Conservation (phyloP, 2,113 vertebrate species). For the Strix aluco region DNA sequence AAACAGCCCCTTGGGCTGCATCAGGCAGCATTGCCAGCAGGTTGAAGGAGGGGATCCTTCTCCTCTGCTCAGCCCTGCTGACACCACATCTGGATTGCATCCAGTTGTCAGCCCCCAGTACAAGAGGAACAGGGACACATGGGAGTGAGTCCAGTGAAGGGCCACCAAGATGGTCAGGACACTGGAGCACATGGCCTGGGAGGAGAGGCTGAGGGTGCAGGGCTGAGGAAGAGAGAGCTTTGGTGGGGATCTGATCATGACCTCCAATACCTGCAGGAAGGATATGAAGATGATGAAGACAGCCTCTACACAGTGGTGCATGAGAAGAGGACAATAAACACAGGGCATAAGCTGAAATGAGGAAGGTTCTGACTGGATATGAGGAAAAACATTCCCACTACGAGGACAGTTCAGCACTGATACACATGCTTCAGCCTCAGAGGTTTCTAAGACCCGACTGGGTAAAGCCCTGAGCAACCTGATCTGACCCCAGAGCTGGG, state of each 20-base stretch:
- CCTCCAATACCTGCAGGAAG: not conserved
- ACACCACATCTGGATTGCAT: not conserved
- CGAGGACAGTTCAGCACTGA: not conserved
- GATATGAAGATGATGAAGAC: not conserved
- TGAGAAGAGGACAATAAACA: not conserved
- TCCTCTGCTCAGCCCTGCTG: not conserved
- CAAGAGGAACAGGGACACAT: not conserved
- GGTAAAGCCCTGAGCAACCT: not conserved
- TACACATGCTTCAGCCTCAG: not conserved
- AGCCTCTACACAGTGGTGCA: not conserved
- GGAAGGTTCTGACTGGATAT: not conserved
- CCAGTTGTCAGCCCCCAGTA: not conserved
- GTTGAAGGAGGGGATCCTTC: rapidly evolving
- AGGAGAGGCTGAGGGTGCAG: not conserved
- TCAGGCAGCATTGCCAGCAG: not conserved
- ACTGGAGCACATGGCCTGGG: not conserved
- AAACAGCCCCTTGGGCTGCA: not conserved
- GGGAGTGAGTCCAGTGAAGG: not conserved
- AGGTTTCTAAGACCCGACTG: not conserved
- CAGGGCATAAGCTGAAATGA: not conserved
- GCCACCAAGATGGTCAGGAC: not conserved
- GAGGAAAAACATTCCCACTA: not conserved
- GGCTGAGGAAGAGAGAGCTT: not conserved
- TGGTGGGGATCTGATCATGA: not conserved
- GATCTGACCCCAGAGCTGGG: not conserved